Base-by-base conservation (phyloP, 2,113 vertebrate genomes). In the Calidris pygmaea region DNA sequence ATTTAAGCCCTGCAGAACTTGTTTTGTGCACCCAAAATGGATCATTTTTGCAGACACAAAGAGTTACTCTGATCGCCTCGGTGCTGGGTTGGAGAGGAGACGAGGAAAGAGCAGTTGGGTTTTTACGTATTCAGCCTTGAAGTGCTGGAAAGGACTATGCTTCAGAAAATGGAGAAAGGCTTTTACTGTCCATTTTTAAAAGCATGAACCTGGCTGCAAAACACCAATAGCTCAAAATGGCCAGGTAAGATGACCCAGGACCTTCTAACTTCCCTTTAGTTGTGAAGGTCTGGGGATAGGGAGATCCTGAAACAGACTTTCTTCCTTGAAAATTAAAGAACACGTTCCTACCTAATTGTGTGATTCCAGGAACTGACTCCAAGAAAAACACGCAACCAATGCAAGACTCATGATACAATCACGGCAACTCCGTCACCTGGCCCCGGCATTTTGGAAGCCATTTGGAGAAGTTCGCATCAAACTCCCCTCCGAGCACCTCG, bases 321-420 rank as follows among this genome's bases (percentile, higher is more conserved):
- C 85, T 95, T 95, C 93, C 87, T 94, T 87, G 70, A 96, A 92
- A 94, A 96, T 96, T 96, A 91, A 68, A 89, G 89, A 89, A 94
- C 35, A 26, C 35, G 8, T 94, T 93, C 93, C 81, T 97, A 72
- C 81, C 53, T 96, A 95, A 96, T 96, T 96, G 96, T 91, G 92
- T 26, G 95, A 96, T 97, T 97, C 94, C 95, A 95, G 96, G 95
- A 97, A 97, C 95, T 95, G 96, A 96, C 96, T 96, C 89, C 81
- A 89, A 85, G 84, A 48, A 87, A 96, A 93, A 82, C 70, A 97
- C 0, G 85, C 78, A 68, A 72, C 93, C 74, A 75, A 66, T 62
- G 91, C 87, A 73, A 96, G 94, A 96, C 81, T 96, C 95, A 94
- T 93, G 87, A 72, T 60, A 95, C 39, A 97, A 87, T 85, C 95